Base-by-base conservation (phyloP, 1,140 invertebrate species). In the Platyura marginata region DNA sequence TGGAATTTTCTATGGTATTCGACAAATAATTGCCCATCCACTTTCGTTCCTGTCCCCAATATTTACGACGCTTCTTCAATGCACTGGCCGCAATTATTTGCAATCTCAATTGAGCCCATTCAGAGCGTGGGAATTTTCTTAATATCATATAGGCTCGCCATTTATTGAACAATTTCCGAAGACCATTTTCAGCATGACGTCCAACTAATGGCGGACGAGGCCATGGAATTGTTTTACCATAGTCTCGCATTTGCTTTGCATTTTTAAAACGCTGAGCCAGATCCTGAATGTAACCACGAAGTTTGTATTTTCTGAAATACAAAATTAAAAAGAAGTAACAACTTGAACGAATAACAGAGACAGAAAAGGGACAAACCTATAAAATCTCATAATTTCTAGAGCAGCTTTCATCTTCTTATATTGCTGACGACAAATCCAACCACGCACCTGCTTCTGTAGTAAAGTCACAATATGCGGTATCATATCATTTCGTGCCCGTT, bases 21-120 rank as follows among this genome's bases (percentile, higher is more conserved):
- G 77, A 69, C 42, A 97, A 64, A 57, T 97, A 97, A 64, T 97
- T 92, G 21, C 92, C 92, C 47, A 81, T 70, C 93, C 94, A 97
- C 46, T 75, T 72, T 21, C 90, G 65, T 3, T 71, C 69, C 39
- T 84, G 76, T 1, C 93, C 92, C 80, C 87, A 96, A 41, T 82
- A 68, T 2, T 63, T 53, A 25, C 92, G 71, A 44, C 85, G 74
- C 0, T 78, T 75, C 40, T 73, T 69, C 11, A 97, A 62, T 4
- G 74, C 75, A 37, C 81, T 75, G 16, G 81, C 84, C 1, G 90
- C 83, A 16, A 77, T 73, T 47, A 93, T 81, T 70, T 85, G 67
- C 42, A 75, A 61, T 19, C 65, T 92, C 36, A 95, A 68, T 56
- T 89, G 79, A 1, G 87, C 81, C 84, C 89, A 87, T 54, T 95